A percentile compares a stretch with the other conserved stretches of the same genome.
Evolutionary conservation across 2,113 vertebrate genomes (phyloP).

Genomic region (Nibea coibor): DNA sequence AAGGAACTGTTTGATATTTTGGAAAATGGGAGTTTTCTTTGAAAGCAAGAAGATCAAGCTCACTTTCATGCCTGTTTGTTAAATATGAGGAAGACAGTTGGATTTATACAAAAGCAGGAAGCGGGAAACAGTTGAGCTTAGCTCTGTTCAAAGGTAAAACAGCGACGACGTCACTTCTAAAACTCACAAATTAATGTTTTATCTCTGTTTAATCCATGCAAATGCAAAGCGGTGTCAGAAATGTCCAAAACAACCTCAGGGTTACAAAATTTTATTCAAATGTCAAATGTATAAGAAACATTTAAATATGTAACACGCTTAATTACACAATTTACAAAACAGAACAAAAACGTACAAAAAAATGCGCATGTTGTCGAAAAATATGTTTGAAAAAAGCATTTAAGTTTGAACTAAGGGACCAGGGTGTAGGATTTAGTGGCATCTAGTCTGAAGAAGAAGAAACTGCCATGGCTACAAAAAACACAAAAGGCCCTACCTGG

Average conservation of each 20-base stretch:
- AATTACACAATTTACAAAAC: conserved; percentile 43
- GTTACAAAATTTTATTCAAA: conserved; percentile 42
- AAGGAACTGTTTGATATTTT: background rate
- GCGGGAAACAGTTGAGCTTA: background rate
- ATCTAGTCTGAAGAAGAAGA: too few species aligned
- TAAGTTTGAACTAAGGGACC: background rate
- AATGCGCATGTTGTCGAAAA: background rate
- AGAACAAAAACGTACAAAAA: background rate
- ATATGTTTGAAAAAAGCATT: conserved; percentile 12
- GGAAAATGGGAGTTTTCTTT: background rate
- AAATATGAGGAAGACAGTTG: background rate
- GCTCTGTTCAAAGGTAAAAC: background rate
- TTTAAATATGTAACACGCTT: conserved; percentile 52
- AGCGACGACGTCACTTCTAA: too few species aligned
- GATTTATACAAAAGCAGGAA: background rate
- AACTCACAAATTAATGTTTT: background rate
- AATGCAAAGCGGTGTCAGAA: background rate
- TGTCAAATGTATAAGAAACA: conserved; percentile 40
- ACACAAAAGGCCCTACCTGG: too few species aligned
- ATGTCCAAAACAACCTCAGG: background rate
- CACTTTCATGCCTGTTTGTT: background rate
- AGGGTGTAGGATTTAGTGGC: too few species aligned
- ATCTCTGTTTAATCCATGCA: background rate
- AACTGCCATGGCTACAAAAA: too few species aligned
- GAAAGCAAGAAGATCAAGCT: background rate